Percentiles rank a stretch among this genome's conserved stretches.
These are phyloP conservation scores for Callosobruchus maculatus DNA, from an alignment of 2,888 invertebrate genomes.

Conservation along the genomic window DNA sequence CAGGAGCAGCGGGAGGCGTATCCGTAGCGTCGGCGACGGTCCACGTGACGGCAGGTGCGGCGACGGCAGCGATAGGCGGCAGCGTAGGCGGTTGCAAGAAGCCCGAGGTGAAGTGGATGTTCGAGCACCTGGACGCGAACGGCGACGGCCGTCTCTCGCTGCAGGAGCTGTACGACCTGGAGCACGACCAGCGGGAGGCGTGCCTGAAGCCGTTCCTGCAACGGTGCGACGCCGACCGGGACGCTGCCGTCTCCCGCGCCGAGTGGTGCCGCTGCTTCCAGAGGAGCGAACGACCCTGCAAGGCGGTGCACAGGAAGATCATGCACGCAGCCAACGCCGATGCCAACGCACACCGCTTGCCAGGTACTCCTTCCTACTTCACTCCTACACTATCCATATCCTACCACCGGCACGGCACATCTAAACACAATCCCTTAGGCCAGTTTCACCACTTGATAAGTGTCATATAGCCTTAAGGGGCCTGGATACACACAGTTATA, in stretches of 20 bases:
- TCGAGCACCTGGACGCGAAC: conserved; percentile 84
- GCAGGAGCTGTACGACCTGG: conserved; percentile 81
- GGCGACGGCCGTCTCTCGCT: conserved; percentile 75
- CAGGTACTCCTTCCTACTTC: too few relatives aligned
- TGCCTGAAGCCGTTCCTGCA: conserved; percentile 88
- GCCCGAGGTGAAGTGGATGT: conserved; percentile 92
- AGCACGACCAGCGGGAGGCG: conserved; percentile 78
- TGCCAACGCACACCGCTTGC: too few relatives aligned
- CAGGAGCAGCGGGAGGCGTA: too few relatives aligned
- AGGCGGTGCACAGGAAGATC: conserved; percentile 77
- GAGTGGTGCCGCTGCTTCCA: conserved; percentile 84
- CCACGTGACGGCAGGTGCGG: too few relatives aligned
- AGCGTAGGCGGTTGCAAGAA: conserved; percentile 77
- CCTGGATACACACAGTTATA: too few relatives aligned
- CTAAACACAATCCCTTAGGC: too few relatives aligned
- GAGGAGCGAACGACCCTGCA: conserved; percentile 77
- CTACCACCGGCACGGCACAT: too few relatives aligned
- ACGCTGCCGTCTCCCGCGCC: conserved; percentile 63
- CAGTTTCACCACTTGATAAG: too few relatives aligned
- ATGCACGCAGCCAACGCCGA: conserved; percentile 60
- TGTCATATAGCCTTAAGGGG: too few relatives aligned
- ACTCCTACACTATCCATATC: too few relatives aligned
- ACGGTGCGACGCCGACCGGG: conserved; percentile 76
- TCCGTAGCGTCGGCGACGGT: too few relatives aligned
- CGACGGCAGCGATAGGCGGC: too few relatives aligned